Conservation (phyloP, 2,888 invertebrate species). For the Tetranychus piercei region DNA sequence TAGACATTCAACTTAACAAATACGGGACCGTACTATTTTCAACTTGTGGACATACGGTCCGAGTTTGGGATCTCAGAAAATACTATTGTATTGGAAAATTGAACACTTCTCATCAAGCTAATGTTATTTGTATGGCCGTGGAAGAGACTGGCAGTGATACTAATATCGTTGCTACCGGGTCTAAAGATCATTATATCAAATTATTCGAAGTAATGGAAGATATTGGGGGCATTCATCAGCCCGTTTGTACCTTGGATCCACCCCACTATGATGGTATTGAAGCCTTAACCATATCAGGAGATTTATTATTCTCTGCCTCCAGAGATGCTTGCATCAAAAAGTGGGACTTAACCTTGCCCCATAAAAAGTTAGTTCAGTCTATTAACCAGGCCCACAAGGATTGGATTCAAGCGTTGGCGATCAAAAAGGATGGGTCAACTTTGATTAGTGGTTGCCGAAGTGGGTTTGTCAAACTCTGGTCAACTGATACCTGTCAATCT, state of each 20-base stretch:
- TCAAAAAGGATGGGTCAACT: conserved; percentile 35
- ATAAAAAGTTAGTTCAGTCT: conserved; percentile 38
- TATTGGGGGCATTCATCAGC: conserved; percentile 38
- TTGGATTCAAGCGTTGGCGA: conserved; percentile 59
- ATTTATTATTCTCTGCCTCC: conserved; percentile 59
- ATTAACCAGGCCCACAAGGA: conserved; percentile 68
- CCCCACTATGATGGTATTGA: conserved; percentile 81
- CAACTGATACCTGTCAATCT: conserved; percentile 44
- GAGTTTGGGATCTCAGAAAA: conserved; percentile 63
- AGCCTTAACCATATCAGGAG: conserved; percentile 48
- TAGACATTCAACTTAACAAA: conserved; percentile 45
- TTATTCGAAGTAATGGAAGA: conserved; percentile 38
- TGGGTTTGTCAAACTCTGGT: conserved; percentile 57
- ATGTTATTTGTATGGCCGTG: conserved; percentile 61
- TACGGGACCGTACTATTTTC: conserved; percentile 47
- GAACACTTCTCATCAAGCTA: conserved; percentile 59
- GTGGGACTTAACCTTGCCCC: conserved; percentile 44
- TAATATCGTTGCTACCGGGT: conserved; percentile 55
- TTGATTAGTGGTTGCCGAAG: conserved; percentile 57
- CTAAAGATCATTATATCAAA: conserved; percentile 68
- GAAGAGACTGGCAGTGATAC: conserved; percentile 39
- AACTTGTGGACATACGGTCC: conserved; percentile 56
- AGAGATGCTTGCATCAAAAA: conserved; percentile 68
- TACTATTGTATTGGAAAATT: conserved; percentile 51
- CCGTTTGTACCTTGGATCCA: conserved; percentile 50